Conservation (phyloP, 2,113 vertebrate genomes). For the Psittacula cyanocephala region DNA sequence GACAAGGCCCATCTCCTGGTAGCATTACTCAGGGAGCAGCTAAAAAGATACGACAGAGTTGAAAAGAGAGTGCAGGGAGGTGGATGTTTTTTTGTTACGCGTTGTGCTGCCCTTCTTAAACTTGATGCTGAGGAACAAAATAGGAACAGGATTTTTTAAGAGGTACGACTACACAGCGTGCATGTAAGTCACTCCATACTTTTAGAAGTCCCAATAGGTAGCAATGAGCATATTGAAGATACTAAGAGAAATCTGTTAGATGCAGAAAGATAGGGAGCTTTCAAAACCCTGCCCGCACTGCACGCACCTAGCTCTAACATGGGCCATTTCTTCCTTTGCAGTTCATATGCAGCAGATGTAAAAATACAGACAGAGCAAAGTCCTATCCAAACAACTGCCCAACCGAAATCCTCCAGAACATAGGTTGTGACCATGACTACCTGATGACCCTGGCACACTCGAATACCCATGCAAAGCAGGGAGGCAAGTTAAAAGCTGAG, state of each 20-base stretch:
- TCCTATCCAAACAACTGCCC: neutral
- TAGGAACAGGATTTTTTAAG: neutral
- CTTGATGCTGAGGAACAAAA: neutral
- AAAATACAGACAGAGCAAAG: neutral
- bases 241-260: neutral
- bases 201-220: neutral
- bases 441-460: neutral
- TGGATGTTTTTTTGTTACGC: neutral
- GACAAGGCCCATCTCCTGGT: neutral
- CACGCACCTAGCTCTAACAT: neutral
- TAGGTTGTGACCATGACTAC: neutral
- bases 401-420: neutral
- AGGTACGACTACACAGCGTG: neutral
- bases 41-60: neutral
- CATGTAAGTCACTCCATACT: neutral
- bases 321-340: neutral
- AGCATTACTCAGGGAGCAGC: neutral
- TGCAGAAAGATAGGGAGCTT: neutral
- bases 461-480: neutral
- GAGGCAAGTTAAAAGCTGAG: neutral
- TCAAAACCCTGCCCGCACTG: neutral
- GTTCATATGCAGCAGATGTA: neutral
- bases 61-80: neutral
- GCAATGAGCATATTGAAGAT: neutral
- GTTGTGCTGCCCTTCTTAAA: neutral